Conservation (phyloP, 2,113 vertebrate genomes). For the Nyctibius bracteatus region DNA sequence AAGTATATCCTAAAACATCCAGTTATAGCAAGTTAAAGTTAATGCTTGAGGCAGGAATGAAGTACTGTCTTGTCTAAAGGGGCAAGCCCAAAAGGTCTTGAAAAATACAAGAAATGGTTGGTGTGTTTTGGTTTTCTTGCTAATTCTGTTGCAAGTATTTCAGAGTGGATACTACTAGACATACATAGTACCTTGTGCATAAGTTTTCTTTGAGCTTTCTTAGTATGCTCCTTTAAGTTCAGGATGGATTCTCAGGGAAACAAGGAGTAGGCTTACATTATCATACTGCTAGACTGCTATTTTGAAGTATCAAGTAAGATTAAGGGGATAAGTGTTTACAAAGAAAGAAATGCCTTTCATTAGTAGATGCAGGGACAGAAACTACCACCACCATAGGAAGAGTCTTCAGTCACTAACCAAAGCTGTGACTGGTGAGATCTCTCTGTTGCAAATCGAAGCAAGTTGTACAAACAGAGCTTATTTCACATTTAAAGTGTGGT, state of each 20-base stretch:
- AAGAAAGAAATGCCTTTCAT: background rate
- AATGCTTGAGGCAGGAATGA: background rate
- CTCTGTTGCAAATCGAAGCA: background rate
- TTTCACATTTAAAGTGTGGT: background rate
- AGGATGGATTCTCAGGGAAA: background rate
- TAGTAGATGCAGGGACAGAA: background rate
- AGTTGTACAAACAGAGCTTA: background rate
- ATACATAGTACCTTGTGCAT: rapidly evolving
- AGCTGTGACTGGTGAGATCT: background rate
- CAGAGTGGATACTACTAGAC: background rate
- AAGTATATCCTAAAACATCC: background rate
- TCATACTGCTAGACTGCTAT: background rate
- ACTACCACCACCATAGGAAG: background rate
- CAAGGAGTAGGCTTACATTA: background rate
- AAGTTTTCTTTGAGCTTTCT: background rate
- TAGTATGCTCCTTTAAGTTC: background rate
- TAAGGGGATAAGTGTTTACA: background rate
- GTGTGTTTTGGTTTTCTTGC: background rate
- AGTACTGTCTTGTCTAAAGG: background rate
- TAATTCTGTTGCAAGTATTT: background rate
- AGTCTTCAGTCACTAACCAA: background rate
- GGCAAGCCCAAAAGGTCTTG: background rate
- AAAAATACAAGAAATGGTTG: background rate
- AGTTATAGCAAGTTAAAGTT: background rate
- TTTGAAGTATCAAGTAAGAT: background rate